phyloP scores from a whole-genome alignment of 2,888 invertebrate species.

The Eumerus sabulonum region DNA sequence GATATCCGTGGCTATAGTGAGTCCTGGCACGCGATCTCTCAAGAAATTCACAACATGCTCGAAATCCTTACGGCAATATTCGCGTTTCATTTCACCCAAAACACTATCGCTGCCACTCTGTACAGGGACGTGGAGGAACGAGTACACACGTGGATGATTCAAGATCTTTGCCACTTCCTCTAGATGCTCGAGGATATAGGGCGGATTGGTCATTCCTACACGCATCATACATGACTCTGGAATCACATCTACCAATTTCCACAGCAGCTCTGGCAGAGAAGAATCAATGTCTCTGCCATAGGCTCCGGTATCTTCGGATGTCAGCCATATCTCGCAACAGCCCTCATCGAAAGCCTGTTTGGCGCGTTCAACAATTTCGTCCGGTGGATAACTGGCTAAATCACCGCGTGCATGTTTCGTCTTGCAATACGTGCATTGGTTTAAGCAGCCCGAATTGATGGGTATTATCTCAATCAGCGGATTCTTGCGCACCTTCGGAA shows the following conservation, averaged over 20 bases:
- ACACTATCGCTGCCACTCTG: conserved; percentile 98
- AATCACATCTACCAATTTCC: conserved; percentile 86
- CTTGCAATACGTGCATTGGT: conserved; percentile 99
- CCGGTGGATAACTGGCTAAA: conserved; percentile 94
- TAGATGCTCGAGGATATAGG: conserved; percentile 97
- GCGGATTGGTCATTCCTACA: conserved; percentile 99
- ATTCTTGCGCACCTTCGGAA: conserved; percentile 97
- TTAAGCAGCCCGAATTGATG: conserved; percentile 97
- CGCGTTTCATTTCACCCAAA: conserved; percentile 96
- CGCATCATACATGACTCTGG: conserved; percentile 87
- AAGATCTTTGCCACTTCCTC: conserved; percentile 93
- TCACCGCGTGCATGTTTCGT: conserved; percentile 98
- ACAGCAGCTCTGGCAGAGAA: conserved; percentile 91
- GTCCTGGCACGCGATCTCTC: conserved; percentile 88
- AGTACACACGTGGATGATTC: conserved; percentile 92
- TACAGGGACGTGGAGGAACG: conserved; percentile 98
- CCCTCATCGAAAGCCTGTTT: conserved; percentile 93
- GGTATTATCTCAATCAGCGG: conserved; percentile 98
- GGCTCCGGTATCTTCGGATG: conserved; percentile 98
- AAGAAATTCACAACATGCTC: conserved; percentile 92
- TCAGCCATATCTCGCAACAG: conserved; percentile 97
- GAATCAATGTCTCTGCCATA: conserved; percentile 97
- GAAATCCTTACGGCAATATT: conserved; percentile 95
- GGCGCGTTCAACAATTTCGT: conserved; percentile 93
- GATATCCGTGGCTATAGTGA: conserved; percentile 98